Evolutionary conservation across 2,113 vertebrate genomes (phyloP), one percentile per base, ranked within the genome.

Genomic region (Scomber scombrus): DNA sequence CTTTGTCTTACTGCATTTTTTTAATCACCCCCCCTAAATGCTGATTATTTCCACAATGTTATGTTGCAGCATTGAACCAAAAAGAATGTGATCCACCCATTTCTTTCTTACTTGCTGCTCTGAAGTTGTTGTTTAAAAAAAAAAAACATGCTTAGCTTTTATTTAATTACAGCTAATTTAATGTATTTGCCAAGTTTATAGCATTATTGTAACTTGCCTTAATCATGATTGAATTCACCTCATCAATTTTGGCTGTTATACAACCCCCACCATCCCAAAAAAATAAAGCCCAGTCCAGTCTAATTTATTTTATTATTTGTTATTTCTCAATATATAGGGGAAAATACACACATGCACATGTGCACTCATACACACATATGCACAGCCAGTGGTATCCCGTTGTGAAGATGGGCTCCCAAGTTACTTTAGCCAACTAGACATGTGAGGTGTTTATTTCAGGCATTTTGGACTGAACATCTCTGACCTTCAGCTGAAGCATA

Each of bases 401-500:
- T 63, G 71, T 82, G 71, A 72, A 85, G 67, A 63, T 65, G 68
- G 75, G 82, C 47, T 69, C 55, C 65, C 47, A 16, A 66, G 74
- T 84, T 72, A 26, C 78, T 45, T 21, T 82, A 81, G 71, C 85
- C 70, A 19, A 68, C 40, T 26, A 68, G 85, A 84, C 85, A 75
- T 67, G 80, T 81, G 86, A 83, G 84, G 74, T 79, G 84, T 90
- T 91, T 91, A 86, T 92, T 88, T 88, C 87, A 76, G 77, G 84
- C 86, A n/a, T 80, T 92, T 91, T 92, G 90, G 92, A 91, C 78
- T 70, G 88, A 88, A 84, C 88, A 79, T 85, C 85, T 85, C 86
- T 91, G 95, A 94, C 92, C 94, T 94, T 94, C 93, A 90, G 92
- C 88, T 13, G 85, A 71, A 94, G 87, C 94, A 95, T 95, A 95